These are phyloP conservation scores for Myanophis thanlyinensis DNA, from an alignment of 2,113 vertebrate genomes.

Conservation along the genomic window DNA sequence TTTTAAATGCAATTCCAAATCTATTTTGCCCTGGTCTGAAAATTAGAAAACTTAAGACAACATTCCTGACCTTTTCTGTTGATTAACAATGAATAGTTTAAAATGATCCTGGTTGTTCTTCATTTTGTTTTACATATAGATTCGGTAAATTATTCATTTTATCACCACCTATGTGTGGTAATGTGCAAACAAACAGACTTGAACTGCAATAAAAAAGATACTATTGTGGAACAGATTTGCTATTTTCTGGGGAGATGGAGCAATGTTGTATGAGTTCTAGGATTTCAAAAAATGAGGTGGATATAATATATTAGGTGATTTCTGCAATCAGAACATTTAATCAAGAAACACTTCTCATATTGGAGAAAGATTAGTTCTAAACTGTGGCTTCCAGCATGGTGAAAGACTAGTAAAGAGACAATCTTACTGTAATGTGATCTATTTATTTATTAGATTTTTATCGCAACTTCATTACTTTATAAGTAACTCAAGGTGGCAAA, in stretches of 20 bases:
- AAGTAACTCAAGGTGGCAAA: neutral
- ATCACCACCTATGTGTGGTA: neutral
- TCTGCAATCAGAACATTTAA: neutral
- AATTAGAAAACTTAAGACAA: neutral
- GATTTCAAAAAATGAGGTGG: neutral
- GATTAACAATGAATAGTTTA: neutral
- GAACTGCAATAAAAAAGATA: neutral
- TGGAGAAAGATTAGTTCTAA: neutral
- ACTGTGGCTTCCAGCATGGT: neutral
- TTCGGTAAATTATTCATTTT: neutral
- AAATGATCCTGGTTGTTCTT: neutral
- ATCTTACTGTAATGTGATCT: neutral
- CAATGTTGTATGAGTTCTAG: neutral
- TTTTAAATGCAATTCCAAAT: neutral
- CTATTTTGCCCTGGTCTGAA: neutral
- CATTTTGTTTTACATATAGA: neutral
- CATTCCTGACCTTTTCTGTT: neutral
- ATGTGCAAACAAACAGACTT: neutral
- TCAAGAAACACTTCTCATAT: neutral
- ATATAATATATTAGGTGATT: neutral
- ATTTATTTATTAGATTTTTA: neutral
- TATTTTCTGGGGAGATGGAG: neutral
- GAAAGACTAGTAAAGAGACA: neutral
- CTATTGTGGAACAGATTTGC: neutral
- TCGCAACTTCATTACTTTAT: neutral